Evolutionary conservation across 2,113 vertebrate species (phyloP), one percentile per base, ranked within the genome.

Genomic region (Nerophis ophidion): DNA sequence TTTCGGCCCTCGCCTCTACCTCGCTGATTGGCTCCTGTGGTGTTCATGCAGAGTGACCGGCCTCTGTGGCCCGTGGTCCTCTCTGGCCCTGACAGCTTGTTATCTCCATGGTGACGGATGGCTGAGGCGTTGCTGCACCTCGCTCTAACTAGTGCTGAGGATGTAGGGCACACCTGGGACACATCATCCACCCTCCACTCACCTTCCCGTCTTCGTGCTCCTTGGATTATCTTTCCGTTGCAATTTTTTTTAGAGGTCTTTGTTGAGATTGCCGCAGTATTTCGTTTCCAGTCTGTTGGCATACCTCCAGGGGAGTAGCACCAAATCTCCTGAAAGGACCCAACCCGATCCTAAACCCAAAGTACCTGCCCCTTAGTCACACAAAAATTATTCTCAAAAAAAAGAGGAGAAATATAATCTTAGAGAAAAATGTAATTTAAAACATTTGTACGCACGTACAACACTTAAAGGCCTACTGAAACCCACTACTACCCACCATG

Each of bases 91-190:
- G 83, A 86, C 83, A 87, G 83, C 83, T 87, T 87, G 82, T 87
- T 87, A 89, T 83, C 79, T 76, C 76, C 79, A 77, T 84, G 79
- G 83, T 87, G 81, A 87, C 76, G 79, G 81, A 87, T 87, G 80
- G 75, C 76, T 59, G 68, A 83, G 75, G 85, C 48, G 48, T 74
- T 71, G 65, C 81, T 55, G 16, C 66, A 75, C 58, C 72, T 68
- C 34, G 66, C 62, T 80, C 74, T 83, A 85, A 83, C 84, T 79
- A 79, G 77, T 60, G 70, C 75, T 51, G 77, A 71, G 83, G 74
- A 80, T 72, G 50, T 64, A 80, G 63, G 56, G 7, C 72, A 74
- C 86, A 86, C 81, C 80, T 86, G 83, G 78, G 86, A 83, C 74
- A 74, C 76, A 65, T 75, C 65, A 67, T 62, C 71, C 38, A 40